Evolutionary conservation across 2,888 invertebrate species (phyloP), one percentile per base, ranked within the genome.

Genomic region (Ornithoptera alexandrae): DNA sequence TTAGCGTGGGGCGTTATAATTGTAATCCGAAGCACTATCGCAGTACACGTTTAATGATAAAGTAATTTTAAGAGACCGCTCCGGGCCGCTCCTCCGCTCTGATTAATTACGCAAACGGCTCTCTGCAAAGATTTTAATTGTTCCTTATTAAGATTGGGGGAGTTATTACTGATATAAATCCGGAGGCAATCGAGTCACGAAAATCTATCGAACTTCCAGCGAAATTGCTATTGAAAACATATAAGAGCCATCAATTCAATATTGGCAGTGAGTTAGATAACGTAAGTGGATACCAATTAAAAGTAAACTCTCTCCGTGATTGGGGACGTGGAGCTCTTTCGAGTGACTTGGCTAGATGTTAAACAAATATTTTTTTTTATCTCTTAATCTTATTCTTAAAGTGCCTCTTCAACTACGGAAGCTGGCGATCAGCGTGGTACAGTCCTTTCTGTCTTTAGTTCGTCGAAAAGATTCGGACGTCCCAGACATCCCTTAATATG

Each of bases 61-160:
- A 53, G 46, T 53, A 53, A 60, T 39, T 65, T 69, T 57, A 69
- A 65, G 65, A 65, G 56, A 67, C 57, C 69, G 62, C 69, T 65
- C 65, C 18, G 65, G 65, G 65, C 57, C 7, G 20, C 50, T 62
- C 58, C 69, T 20, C 20, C 7, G 20, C 72, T 60, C 65, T 74
- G 73, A 75, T 73, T 73, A 71, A 75, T 75, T 74, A 74, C 72
- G 68, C 72, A 72, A 75, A 75, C 71, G 75, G 72, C 65, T 65
- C 67, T 62, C 67, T 69, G 68, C 72, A 72, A 67, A 68, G 69
- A 75, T 75, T 75, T 69, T 75, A 75, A 75, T 75, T 74, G 72
- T 74, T 71, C 69, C 62, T 69, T 74, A 75, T 74, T 74, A 73
- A 73, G 74, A 74, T 71, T 71, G 57, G 50, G 53, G 67, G 39